A percentile compares a stretch with the other conserved stretches of the same genome.
These are phyloP conservation scores for Enhydra lutris DNA, from an alignment of 2,113 vertebrate genomes.

Conservation along the genomic window DNA sequence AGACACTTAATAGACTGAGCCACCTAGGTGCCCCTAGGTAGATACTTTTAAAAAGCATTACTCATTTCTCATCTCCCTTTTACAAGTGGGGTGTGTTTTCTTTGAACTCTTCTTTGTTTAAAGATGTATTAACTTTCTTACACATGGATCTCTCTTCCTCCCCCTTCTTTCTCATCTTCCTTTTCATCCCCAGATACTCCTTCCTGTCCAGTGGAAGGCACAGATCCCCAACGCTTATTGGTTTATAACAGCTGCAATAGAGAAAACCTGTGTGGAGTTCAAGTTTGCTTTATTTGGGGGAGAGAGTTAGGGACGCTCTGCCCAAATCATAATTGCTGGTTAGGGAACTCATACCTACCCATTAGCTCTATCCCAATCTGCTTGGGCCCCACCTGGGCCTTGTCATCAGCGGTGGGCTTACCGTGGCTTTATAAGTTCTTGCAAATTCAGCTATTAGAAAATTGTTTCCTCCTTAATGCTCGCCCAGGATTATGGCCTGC, in stretches of 20 bases:
- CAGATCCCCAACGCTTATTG: neutral
- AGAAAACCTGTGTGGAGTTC: neutral
- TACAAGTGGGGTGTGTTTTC: neutral
- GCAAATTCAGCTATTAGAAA: neutral
- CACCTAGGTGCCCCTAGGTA: neutral
- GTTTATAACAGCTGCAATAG: neutral
- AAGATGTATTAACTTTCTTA: neutral
- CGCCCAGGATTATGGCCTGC: neutral
- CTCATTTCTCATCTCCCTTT: neutral
- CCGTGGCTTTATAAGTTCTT: neutral
- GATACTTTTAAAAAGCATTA: neutral
- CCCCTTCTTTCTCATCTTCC: neutral
- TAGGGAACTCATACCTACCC: neutral
- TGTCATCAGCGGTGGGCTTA: neutral
- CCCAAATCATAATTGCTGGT: neutral
- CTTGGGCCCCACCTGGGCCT: neutral
- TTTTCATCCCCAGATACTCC: neutral
- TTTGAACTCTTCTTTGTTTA: neutral
- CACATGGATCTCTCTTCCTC: neutral
- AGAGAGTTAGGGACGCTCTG: neutral
- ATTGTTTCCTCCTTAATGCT: neutral
- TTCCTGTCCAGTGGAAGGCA: neutral
- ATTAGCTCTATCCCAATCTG: neutral
- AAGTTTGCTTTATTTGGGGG: neutral
- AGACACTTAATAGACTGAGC: neutral